Percentiles rank a stretch among this genome's conserved stretches.
phyloP scores from a whole-genome alignment of 2,888 invertebrate species.

The Platynereis dumerilii region DNA sequence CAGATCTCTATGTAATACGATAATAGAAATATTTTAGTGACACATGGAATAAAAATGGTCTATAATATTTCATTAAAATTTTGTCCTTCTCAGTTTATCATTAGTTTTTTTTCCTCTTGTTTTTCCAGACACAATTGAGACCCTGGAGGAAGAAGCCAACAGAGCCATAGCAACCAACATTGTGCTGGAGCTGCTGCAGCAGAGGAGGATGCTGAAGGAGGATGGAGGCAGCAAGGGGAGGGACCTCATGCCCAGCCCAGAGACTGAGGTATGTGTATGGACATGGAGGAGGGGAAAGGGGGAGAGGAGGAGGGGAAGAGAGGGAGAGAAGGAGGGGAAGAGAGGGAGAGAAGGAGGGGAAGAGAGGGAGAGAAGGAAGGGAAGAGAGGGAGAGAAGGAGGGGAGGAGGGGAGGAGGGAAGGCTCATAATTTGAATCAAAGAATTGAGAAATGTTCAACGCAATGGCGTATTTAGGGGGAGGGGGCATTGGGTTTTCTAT shows the following conservation, averaged over 20 bases:
- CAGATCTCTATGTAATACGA: too few relatives aligned
- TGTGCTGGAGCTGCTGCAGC: constrained; percentile 55
- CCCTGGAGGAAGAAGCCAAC: constrained; percentile 57
- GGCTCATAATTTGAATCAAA: too few relatives aligned
- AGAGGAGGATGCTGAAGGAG: constrained; percentile 33
- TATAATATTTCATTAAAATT: too few relatives aligned
- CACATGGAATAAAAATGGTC: too few relatives aligned
- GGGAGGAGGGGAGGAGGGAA: not conserved
- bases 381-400: not conserved
- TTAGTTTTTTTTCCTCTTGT: too few relatives aligned
- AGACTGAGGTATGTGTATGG: not conserved
- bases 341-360: not conserved
- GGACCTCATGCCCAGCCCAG: not conserved
- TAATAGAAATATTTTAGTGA: too few relatives aligned
- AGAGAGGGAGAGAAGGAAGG: constrained; percentile 3
- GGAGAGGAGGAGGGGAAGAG: constrained; percentile 20
- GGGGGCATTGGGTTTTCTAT: too few relatives aligned
- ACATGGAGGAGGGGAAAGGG: constrained; percentile 10
- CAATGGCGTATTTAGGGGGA: too few relatives aligned
- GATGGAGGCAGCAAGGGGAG: not conserved
- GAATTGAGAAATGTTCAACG: too few relatives aligned
- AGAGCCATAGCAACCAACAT: constrained; percentile 59
- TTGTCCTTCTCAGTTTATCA: too few relatives aligned
- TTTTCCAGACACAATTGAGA: constrained; percentile 38
- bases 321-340: constrained; percentile 46